These are phyloP conservation scores for Dicranocentrus wangi DNA, from an alignment of 2,888 invertebrate species.

Conservation along the genomic window DNA sequence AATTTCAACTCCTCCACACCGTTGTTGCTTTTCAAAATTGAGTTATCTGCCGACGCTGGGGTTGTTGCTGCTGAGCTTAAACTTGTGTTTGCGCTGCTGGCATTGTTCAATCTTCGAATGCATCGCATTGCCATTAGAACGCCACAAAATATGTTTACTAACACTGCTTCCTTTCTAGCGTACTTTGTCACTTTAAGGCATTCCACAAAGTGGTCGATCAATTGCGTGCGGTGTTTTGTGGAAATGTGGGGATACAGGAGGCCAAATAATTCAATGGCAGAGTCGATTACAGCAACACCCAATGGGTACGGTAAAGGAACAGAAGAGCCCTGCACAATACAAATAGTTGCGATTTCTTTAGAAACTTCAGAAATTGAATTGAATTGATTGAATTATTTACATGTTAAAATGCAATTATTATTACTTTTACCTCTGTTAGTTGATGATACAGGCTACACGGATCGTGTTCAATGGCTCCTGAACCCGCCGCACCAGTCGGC, in stretches of 20 bases:
- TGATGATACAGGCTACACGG: slow-evolving; percentile 91
- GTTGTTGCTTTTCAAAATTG: slow-evolving; percentile 80
- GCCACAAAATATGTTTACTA: slow-evolving; percentile 97
- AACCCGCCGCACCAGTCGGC: slow-evolving; percentile 94
- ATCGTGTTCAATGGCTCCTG: slow-evolving; percentile 97
- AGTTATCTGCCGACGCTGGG: slow-evolving; percentile 76
- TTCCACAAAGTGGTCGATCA: slow-evolving; percentile 92
- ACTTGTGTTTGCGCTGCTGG: not conserved
- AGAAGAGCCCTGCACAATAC: slow-evolving; percentile 77
- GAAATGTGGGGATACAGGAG: slow-evolving; percentile 95
- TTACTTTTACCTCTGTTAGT: slow-evolving; percentile 77
- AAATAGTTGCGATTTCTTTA: not conserved
- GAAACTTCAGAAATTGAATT: slow-evolving; percentile 1
- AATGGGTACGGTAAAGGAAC: slow-evolving; percentile 89
- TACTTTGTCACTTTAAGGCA: slow-evolving; percentile 83
- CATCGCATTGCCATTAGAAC: slow-evolving; percentile 89
- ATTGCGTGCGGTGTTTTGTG: slow-evolving; percentile 96
- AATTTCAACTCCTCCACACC: slow-evolving; percentile 74
- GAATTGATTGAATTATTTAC: too few species aligned
- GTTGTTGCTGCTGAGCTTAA: not conserved
- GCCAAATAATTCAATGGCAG: slow-evolving; percentile 93
- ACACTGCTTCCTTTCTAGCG: slow-evolving; percentile 92
- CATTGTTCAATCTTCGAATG: slow-evolving; percentile 81
- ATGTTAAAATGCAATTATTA: too few species aligned
- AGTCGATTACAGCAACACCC: slow-evolving; percentile 96